phyloP scores from a whole-genome alignment of 2,888 invertebrate genomes.

The Eupeodes latifasciatus region DNA sequence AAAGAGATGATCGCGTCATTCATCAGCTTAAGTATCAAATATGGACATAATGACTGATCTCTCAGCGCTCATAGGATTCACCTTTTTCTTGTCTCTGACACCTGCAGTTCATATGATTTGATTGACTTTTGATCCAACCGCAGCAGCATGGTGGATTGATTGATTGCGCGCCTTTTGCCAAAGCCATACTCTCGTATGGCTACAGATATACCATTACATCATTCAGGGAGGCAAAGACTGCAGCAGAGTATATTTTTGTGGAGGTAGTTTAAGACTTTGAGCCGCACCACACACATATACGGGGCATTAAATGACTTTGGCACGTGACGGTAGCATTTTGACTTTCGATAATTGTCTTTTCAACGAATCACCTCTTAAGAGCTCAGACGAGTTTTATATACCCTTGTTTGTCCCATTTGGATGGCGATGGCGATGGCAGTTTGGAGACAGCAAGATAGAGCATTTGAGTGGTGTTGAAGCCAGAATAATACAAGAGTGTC shows the following conservation, averaged over 20 bases:
- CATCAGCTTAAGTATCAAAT: conserved; percentile 36
- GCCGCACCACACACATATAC: conserved; percentile 29
- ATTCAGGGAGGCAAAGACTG: neutral
- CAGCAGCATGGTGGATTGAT: conserved; percentile 66
- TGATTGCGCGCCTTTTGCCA: conserved; percentile 55
- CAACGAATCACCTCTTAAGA: conserved; percentile 8
- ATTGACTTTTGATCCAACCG: conserved; percentile 69
- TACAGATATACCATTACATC: no score
- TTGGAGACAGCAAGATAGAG: neutral
- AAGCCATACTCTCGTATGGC: neutral
- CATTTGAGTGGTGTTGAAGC: conserved; percentile 3
- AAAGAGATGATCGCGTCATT: conserved; percentile 47
- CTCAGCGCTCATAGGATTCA: conserved; percentile 53
- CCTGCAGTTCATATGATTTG: conserved; percentile 66
- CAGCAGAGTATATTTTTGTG: conserved; percentile 7
- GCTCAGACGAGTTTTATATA: conserved; percentile 24
- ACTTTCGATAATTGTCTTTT: conserved; percentile 61
- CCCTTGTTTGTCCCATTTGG: conserved; percentile 50
- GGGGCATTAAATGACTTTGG: conserved; percentile 65
- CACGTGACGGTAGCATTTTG: conserved; percentile 60
- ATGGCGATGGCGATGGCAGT: neutral
- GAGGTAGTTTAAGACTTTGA: conserved; percentile 22
- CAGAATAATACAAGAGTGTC: conserved; percentile 28
- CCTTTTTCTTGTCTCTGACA: conserved; percentile 52
- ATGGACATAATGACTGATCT: conserved; percentile 68